Evolutionary conservation across 2,113 vertebrate genomes (phyloP).

Genomic region (Pelvicachromis taeniatus): DNA sequence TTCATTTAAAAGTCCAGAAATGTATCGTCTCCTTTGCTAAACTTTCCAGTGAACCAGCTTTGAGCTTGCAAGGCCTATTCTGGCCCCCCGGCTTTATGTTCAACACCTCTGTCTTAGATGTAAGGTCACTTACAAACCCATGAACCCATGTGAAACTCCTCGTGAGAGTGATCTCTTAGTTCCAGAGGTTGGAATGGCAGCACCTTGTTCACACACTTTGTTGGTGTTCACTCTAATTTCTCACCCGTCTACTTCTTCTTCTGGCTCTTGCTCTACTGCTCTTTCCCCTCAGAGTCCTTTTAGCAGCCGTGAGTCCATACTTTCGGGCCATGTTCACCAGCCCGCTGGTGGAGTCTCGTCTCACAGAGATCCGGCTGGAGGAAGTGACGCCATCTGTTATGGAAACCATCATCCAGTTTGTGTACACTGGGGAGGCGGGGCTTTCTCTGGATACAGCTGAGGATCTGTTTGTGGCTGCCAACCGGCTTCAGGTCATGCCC

Average conservation of each 20-base stretch:
- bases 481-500: conserved; percentile 79
- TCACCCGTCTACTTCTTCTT: not conserved
- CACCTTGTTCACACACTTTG: not conserved
- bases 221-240: not conserved
- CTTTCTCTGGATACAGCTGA: conserved; percentile 77
- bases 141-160: not conserved
- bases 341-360: conserved; percentile 78
- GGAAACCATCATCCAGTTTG: conserved; percentile 77
- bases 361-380: conserved; percentile 77
- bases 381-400: conserved; percentile 78
- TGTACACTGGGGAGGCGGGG: conserved; percentile 77
- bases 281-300: conserved; percentile 67
- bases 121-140: too few species aligned
- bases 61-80: too few species aligned
- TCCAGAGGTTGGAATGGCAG: not conserved
- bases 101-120: not conserved
- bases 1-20: too few species aligned
- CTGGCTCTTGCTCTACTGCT: not conserved
- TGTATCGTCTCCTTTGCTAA: too few species aligned
- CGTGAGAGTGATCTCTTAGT: not conserved
- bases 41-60: too few species aligned
- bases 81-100: too few species aligned
- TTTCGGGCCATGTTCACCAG: conserved; percentile 83
- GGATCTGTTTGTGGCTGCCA: conserved; percentile 80
- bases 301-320: conserved; percentile 80